Evolutionary conservation across 2,888 invertebrate species (phyloP), one percentile per base, ranked within the genome.

Genomic region (Andrena praecox): DNA sequence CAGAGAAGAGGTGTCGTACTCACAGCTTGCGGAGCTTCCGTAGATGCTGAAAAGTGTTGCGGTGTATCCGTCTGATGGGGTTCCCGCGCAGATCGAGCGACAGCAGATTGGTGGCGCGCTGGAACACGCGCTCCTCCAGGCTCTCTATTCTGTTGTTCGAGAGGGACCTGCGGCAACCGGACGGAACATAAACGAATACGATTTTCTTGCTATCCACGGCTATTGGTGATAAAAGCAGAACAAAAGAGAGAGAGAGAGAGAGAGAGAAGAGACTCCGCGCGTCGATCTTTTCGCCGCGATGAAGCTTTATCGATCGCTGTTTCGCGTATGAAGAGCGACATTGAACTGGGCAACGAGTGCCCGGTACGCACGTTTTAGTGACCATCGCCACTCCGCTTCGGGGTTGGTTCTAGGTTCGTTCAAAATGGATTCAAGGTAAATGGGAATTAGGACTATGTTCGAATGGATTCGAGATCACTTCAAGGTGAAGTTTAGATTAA

Each of bases 121-220:
- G 96, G 91, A 98, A 95, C 86, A 96, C 95, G 77, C 96, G 95
- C 72, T 95, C 95, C n/a, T 95, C 96, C 90, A 98, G 96, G 93
- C 95, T 96, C 91, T 96, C 96, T 92, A 99, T 96, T 88, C 96
- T 96, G 95, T 99, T 99, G 93, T 97, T 96, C 35, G 97, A 97
- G 93, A 98, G 94, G 62, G 97, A 97, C 92, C 98, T 98, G 72
- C 50, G 68, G 73, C 20, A 62, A 82, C 48, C 68, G 63, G 69
- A 76, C 31, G 52, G 68, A 75, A 72, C 71, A 75, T 82, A 73
- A 80, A 80, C 81, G 81, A 74, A 81, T 74, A 80, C 74, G 81
- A 82, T 67, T 75, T 73, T 81, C 80, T 80, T 66, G 29, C 69
- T 31, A 66, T 74, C 62, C 68, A 42, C 50, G 56, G 63, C 27